Evolutionary conservation across 2,888 invertebrate species (phyloP).

Genomic region (Plebejus anna): DNA sequence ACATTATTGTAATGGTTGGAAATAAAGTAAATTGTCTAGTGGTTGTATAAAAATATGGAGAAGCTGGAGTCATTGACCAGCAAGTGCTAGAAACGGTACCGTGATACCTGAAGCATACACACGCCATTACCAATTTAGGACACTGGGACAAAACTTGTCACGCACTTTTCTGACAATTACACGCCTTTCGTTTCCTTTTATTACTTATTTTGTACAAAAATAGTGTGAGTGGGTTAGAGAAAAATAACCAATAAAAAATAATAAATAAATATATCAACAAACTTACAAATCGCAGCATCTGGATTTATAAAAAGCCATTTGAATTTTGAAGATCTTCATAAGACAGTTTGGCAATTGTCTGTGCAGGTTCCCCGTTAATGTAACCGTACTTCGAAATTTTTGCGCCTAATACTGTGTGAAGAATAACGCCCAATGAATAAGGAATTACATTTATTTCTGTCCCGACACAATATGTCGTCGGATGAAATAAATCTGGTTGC

Average conservation of each 20-base stretch:
- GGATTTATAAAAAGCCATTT: no score
- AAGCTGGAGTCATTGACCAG: conserved; percentile 21
- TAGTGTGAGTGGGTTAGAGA: background rate
- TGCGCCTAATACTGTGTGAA: conserved; percentile 19
- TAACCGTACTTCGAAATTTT: conserved; percentile 13
- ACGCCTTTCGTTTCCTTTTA: conserved; percentile 19
- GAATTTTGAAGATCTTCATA: background rate
- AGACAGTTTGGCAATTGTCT: background rate
- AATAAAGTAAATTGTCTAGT: background rate
- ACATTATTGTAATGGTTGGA: background rate
- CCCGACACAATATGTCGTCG: conserved; percentile 24
- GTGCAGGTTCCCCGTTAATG: background rate
- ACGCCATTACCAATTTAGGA: conserved; percentile 51
- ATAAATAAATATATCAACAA: no score
- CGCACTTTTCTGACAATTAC: conserved; percentile 33
- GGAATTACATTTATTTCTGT: conserved; percentile 22
- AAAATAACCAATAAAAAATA: background rate
- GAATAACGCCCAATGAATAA: conserved; percentile 6
- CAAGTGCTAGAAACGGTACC: conserved; percentile 46
- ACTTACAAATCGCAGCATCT: no score
- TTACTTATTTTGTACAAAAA: background rate
- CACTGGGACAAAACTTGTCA: conserved; percentile 42
- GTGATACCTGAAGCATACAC: conserved; percentile 51
- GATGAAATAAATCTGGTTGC: conserved; percentile 27
- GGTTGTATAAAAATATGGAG: conserved; percentile 7